phyloP scores from a whole-genome alignment of 2,113 vertebrate species.

The Stercorarius parasiticus region DNA sequence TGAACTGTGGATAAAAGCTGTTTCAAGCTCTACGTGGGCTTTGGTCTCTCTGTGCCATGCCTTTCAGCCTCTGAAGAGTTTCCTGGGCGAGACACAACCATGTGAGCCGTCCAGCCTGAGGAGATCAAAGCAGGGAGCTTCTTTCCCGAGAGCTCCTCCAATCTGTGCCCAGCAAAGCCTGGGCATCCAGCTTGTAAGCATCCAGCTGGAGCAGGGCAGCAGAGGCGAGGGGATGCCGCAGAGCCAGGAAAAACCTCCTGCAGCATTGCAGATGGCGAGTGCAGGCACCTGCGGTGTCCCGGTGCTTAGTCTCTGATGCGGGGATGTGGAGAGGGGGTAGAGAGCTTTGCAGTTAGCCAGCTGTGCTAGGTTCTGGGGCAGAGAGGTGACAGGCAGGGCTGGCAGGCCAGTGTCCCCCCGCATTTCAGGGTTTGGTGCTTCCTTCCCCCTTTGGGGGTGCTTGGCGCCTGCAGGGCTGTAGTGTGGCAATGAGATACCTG shows the following conservation, averaged over 20 bases:
- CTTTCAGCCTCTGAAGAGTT: neutral
- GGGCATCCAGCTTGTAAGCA: neutral
- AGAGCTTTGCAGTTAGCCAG: neutral
- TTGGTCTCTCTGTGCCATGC: neutral
- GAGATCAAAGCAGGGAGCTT: neutral
- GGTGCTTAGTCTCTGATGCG: neutral
- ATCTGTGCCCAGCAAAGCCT: neutral
- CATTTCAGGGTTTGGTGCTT: neutral
- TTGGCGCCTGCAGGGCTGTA: rapidly evolving
- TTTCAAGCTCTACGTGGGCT: neutral
- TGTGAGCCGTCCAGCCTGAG: rapidly evolving
- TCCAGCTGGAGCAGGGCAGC: neutral
- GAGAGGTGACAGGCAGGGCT: neutral
- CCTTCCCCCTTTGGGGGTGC: neutral
- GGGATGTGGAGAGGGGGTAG: neutral
- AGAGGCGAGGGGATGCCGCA: rapidly evolving
- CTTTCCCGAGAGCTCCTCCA: neutral
- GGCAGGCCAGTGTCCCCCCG: rapidly evolving
- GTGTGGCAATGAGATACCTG: rapidly evolving
- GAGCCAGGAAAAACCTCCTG: neutral
- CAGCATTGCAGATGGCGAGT: neutral
- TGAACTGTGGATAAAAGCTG: neutral
- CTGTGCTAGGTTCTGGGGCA: neutral
- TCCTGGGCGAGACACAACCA: rapidly evolving
- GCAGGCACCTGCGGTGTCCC: neutral